Conservation (phyloP, 2,113 vertebrate genomes). For the Rhinoptilus africanus region DNA sequence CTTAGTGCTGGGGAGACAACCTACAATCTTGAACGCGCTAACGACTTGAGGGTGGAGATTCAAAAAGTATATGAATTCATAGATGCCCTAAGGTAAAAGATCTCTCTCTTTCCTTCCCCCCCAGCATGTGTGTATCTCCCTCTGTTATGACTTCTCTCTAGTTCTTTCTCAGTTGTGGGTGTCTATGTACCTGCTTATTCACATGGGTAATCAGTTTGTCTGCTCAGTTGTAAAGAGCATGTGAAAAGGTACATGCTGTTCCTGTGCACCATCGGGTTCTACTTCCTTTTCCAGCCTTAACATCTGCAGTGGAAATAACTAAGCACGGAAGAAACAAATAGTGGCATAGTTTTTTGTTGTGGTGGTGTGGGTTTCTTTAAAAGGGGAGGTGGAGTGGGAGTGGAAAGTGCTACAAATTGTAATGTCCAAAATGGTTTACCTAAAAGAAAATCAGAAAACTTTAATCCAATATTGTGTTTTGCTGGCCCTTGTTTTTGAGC, state of each 20-base stretch:
- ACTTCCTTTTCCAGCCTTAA: background rate
- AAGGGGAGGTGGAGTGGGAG: background rate
- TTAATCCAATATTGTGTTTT: background rate
- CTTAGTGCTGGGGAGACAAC: conserved; percentile 90
- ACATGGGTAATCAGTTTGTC: background rate
- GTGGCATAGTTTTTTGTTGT: background rate
- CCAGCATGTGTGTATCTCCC: background rate
- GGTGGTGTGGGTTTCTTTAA: no score
- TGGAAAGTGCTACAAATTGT: background rate
- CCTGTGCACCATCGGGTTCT: background rate
- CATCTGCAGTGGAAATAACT: background rate
- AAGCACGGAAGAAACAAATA: background rate
- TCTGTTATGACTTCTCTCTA: background rate
- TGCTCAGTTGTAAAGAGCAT: background rate
- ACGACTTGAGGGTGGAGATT: conserved; percentile 87
- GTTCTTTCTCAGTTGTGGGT: background rate
- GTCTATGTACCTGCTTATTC: background rate
- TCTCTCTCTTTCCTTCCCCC: background rate
- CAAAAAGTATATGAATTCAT: conserved; percentile 95
- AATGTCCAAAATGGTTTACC: background rate
- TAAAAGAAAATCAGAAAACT: background rate
- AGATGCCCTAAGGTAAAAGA: conserved; percentile 89
- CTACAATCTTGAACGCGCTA: conserved; percentile 87
- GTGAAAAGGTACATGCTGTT: background rate
- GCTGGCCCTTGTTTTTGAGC: background rate